Evolutionary conservation across 2,888 invertebrate species (phyloP).

Genomic region (Leptinotarsa peninsularis): DNA sequence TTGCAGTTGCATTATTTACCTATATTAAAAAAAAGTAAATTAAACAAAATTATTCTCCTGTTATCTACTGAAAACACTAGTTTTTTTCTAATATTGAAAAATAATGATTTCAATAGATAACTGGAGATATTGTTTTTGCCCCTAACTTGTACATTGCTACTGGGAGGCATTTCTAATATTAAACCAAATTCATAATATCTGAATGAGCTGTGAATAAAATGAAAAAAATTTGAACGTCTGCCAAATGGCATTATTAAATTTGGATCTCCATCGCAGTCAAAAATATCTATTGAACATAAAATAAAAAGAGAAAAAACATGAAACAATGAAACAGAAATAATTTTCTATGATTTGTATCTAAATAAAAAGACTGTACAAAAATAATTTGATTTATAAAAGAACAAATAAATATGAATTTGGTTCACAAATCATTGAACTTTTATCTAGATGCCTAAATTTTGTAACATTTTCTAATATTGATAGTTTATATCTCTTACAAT

Average conservation of each 20-base stretch:
- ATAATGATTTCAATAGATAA: constrained; percentile 55
- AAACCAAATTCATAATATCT: constrained; percentile 15
- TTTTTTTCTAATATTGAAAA: constrained; percentile 48
- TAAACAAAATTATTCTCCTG: constrained; percentile 43
- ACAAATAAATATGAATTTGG: constrained; percentile 30
- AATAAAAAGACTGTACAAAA: background rate
- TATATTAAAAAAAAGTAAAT: constrained; percentile 67
- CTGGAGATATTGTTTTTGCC: constrained; percentile 9
- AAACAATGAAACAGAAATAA: too few species aligned
- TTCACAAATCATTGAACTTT: constrained; percentile 23
- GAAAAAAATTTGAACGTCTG: background rate
- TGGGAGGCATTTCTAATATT: constrained; percentile 5
- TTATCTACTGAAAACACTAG: constrained; percentile 52
- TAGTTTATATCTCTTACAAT: background rate
- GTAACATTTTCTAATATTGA: constrained; percentile 18
- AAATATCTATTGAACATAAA: too few species aligned
- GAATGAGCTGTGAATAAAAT: constrained; percentile 2
- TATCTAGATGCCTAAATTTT: background rate
- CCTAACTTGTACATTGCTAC: constrained; percentile 22
- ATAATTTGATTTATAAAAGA: background rate
- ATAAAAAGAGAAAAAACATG: too few species aligned
- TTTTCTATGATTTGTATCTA: too few species aligned
- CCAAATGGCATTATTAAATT: constrained; percentile 7
- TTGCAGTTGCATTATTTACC: constrained; percentile 99
- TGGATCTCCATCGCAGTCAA: background rate